Base-by-base conservation (phyloP, 2,113 vertebrate genomes). In the Myotis brandtii region DNA sequence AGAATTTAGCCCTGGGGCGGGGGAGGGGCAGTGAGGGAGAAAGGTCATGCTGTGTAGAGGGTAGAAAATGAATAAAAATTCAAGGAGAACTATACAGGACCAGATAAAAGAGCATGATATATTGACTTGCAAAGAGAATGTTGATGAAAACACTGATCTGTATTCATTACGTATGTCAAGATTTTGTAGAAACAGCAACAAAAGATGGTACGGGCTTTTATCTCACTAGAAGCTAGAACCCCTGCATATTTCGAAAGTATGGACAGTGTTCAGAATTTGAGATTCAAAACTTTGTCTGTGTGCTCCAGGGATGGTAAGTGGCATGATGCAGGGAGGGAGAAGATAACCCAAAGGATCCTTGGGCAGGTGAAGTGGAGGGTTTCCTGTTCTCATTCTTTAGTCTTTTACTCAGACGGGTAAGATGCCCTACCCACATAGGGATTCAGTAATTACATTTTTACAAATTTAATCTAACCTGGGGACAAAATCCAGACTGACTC, bases 41-140 rank as follows among this genome's bases (percentile, higher is more conserved):
- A 66, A 86, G 48, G 30, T 66, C 9, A 59, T 50, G 83, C 48
- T 89, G 30, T 25, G 12, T 56, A 89, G 16, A 92, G 7, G n/a
- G 4, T 11, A 75, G 64, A 84, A 86, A 94, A 56, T 50, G 40
- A 87, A 62, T 46, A 52, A 77, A 93, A 88, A 34, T 86, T 14
- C 23, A 94, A 81, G 34, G 46, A 56, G 12, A 80, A 91, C 27
- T 62, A 3, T 37, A 54, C 0, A 40, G 23, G 75, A 40, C 30
- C 30, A 75, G 73, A 72, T 23, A 75, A 94, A 91, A 50, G 8
- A 66, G 13, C 17, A 64, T 11, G 18, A 46, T 70, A 67, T 77
- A 85, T 18, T 89, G 32, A 92, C 46, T 89, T 93, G 43, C 72
- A 89, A 86, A 93, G 62, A 91, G 23, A 95, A 76, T 40, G 5